phyloP scores from a whole-genome alignment of 2,888 invertebrate genomes.

The Eurois occulta region DNA sequence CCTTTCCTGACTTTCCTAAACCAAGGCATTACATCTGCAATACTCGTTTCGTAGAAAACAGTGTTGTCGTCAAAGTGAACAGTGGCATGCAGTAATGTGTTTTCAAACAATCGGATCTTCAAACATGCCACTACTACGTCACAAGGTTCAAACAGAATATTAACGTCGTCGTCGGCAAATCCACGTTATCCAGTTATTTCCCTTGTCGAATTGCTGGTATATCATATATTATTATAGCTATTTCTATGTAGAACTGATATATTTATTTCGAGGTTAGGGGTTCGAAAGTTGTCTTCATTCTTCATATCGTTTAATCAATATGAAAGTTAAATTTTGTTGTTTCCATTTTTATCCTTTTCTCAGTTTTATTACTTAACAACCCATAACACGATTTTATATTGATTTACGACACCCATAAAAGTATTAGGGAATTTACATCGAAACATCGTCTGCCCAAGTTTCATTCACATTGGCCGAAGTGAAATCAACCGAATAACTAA shows the following conservation, averaged over 20 bases:
- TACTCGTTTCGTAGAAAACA: slow-evolving; percentile 30
- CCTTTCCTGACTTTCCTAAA: slow-evolving; percentile 8
- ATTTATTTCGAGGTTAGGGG: not conserved
- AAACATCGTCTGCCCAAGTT: not conserved
- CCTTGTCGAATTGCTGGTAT: slow-evolving; percentile 31
- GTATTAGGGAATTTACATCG: not conserved
- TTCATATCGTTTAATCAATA: not conserved
- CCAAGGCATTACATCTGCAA: slow-evolving; percentile 10
- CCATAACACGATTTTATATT: not conserved
- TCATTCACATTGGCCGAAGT: not conserved
- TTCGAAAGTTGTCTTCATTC: not conserved
- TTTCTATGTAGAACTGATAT: slow-evolving; percentile 11
- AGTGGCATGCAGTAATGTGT: slow-evolving; percentile 34
- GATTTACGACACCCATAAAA: not conserved
- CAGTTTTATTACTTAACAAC: not conserved
- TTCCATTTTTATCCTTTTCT: not conserved
- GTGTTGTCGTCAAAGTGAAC: slow-evolving; percentile 28
- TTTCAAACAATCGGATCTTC: slow-evolving; percentile 54
- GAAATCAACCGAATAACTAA: slow-evolving; percentile 11
- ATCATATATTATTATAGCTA: not conserved
- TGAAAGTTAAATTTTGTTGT: not conserved
- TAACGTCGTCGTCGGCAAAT: slow-evolving; percentile 21
- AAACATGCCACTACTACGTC: slow-evolving; percentile 32
- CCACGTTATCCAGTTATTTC: slow-evolving; percentile 39
- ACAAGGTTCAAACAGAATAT: slow-evolving; percentile 34